Base-by-base conservation (phyloP, 2,113 vertebrate genomes). In the Furnarius figulus region DNA sequence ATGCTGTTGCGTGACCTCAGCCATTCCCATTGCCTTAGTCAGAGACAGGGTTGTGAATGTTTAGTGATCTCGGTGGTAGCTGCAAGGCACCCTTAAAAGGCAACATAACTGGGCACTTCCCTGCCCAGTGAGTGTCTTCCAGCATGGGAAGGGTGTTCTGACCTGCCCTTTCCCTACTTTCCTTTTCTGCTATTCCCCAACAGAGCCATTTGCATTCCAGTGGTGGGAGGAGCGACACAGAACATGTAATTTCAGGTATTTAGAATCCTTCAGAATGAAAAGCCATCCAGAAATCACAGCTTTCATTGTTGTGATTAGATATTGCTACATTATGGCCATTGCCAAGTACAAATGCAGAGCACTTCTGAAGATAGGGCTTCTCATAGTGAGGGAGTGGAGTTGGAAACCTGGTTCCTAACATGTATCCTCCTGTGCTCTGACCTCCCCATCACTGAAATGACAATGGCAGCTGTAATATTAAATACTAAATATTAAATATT, bases 131-230 rank as follows among this genome's bases (percentile, higher is more conserved):
- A 65, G n/a, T 63, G 13, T 47, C n/a, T 85, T 85, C 35, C 52
- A 31, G 3, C 0, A 6, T 4, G 33, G n/a, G 27, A 89, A 42
- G 0, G 1, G 13, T 71, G 42, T 46, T 1, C 0, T 44, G 55
- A 47, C 39, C 52, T 56, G 10, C 53, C 27, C 22, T 74, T 4
- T 40, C 33, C 11, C 19, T 72, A 19, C 25, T 75, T 89, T 77
- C 27, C 9, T 5, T 8, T 62, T 42, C 68, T 80, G 35, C 47
- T 75, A 1, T 61, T 90, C 21, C 25, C 27, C 19, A 35, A 1
- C 1, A 80, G 46, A 50, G 6, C 14, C 0, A 1, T 90, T 70
- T 52, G 33, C 39, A 49, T 40, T 87, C 62, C 53, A 70, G 49
- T 3, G 2, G 25, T 61, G 71, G 42, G 53, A 75, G 27, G 14